Conservation (phyloP, 2,888 invertebrate genomes). For the Rhamphomyia laevipes region DNA sequence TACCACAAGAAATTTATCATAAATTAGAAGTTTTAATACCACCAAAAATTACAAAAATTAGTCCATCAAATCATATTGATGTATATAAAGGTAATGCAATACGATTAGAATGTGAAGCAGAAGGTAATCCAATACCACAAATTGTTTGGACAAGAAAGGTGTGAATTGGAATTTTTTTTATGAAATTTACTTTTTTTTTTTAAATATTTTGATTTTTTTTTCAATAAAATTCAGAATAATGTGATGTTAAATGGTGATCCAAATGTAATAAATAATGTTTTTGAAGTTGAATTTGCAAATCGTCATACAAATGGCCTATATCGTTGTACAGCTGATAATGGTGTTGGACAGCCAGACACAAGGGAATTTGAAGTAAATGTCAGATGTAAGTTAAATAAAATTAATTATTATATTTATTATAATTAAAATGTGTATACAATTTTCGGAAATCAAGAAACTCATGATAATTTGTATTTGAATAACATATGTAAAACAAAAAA, state of each 20-base stretch:
- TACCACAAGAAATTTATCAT: conserved; percentile 41
- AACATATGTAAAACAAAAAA: too few species aligned
- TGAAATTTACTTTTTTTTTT: too few species aligned
- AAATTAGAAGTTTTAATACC: conserved; percentile 45
- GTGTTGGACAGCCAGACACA: conserved; percentile 40
- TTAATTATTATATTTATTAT: not conserved
- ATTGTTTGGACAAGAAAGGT: conserved; percentile 44
- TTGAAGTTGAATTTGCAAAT: conserved; percentile 44
- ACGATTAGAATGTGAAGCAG: conserved; percentile 41
- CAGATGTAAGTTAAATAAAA: conserved; percentile 36
- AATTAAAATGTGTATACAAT: too few species aligned
- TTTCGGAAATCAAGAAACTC: too few species aligned
- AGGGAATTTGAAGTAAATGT: conserved; percentile 39
- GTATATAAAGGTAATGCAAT: conserved; percentile 42
- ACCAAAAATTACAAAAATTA: conserved; percentile 42
- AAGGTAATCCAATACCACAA: conserved; percentile 43
- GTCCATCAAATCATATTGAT: conserved; percentile 41
- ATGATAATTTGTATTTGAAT: too few species aligned
- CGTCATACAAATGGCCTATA: conserved; percentile 44
- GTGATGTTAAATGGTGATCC: conserved; percentile 44
- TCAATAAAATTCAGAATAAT: conserved; percentile 33
- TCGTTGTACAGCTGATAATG: conserved; percentile 44
- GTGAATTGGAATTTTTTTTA: conserved; percentile 13
- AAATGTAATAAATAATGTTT: conserved; percentile 39
- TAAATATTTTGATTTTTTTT: not conserved